Conservation (phyloP, 2,113 vertebrate genomes). For the Lipophrys pholis region DNA sequence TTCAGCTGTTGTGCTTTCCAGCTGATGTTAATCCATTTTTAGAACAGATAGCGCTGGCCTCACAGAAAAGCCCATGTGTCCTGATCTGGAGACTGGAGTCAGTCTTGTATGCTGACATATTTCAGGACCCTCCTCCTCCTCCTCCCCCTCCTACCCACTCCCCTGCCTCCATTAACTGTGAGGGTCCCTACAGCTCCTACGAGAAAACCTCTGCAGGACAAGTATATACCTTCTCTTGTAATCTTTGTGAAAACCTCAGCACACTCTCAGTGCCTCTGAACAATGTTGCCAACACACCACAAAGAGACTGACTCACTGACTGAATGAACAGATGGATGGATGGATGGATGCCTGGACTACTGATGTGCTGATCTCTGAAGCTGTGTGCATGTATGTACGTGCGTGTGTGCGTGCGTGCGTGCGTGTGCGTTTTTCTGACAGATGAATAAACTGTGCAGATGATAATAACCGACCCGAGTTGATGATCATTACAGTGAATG, state of each 20-base stretch:
- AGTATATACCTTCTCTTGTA: conserved; percentile 10
- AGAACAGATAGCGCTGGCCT: not conserved
- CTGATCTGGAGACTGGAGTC: conserved; percentile 32
- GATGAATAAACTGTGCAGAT: conserved; percentile 72
- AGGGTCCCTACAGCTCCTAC: conserved; percentile 25
- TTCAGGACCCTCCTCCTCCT: conserved; percentile 27
- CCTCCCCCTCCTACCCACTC: no score
- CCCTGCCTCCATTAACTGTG: not conserved
- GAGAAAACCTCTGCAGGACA: conserved; percentile 38
- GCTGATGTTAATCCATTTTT: not conserved
- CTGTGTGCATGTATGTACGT: conserved; percentile 28
- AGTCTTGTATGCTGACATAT: conserved; percentile 24
- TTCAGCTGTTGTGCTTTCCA: not conserved
- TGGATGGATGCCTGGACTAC: conserved; percentile 11
- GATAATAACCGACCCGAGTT: conserved; percentile 48
- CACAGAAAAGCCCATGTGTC: conserved; percentile 19
- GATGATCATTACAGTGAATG: conserved; percentile 46
- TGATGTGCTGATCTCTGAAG: conserved; percentile 36
- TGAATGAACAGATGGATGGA: not conserved
- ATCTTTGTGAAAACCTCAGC: conserved; percentile 62
- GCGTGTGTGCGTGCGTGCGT: conserved; percentile 34
- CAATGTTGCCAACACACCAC: conserved; percentile 64
- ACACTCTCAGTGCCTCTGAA: conserved; percentile 73
- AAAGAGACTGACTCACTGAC: conserved; percentile 35
- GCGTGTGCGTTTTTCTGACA: conserved; percentile 44